Evolutionary conservation across 2,797 vertebrate species (phyloP).

Genomic region (Tragopan temminckii): DNA sequence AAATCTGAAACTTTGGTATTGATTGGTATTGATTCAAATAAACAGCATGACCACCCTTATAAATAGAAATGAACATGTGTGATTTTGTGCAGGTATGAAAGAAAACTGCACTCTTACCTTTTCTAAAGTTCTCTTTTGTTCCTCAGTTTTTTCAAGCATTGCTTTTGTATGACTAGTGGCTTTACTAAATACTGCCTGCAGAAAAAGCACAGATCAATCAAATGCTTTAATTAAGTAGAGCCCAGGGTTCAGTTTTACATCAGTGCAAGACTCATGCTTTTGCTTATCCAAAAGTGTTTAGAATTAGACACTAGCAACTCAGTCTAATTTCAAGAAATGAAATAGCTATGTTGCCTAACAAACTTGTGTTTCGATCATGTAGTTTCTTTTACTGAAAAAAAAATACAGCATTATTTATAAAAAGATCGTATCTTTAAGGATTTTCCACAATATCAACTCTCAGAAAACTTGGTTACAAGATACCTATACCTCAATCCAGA

Average conservation of each 20-base stretch:
- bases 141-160: constrained; percentile 90
- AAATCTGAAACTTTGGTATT: not conserved
- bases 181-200: constrained; percentile 90
- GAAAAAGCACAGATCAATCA: not conserved
- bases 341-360: not conserved
- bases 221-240: not conserved
- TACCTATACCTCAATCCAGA: not conserved
- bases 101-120: constrained; percentile 82
- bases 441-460: not conserved
- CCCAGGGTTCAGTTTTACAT: not conserved
- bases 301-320: not conserved
- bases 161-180: constrained; percentile 92
- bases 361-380: not conserved
- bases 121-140: constrained; percentile 89
- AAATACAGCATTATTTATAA: rapidly evolving
- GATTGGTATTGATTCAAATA: not conserved
- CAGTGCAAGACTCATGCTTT: rapidly evolving
- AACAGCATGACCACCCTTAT: not conserved
- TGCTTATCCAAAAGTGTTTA: not conserved
- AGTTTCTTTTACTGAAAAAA: not conserved
- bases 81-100: not conserved
- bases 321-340: not conserved
- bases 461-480: not conserved
- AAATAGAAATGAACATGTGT: not conserved
- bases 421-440: not conserved